These are phyloP conservation scores for Coracias cyanogaster DNA, from an alignment of 2,797 vertebrate genomes.

Conservation along the genomic window DNA sequence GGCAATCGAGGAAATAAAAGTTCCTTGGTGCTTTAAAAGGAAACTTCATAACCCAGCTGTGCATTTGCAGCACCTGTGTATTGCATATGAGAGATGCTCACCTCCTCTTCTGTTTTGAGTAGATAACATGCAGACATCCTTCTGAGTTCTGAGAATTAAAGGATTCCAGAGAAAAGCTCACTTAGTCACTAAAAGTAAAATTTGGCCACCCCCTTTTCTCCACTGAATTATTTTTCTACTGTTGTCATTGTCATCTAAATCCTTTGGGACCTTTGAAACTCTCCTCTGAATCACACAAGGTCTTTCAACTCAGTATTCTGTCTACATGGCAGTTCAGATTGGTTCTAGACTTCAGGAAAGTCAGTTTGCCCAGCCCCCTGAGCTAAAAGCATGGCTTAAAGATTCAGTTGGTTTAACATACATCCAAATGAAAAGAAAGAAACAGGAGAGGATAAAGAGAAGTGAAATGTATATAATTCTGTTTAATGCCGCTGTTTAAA, in stretches of 20 bases:
- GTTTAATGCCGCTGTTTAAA: background rate
- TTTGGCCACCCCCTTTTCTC: accelerated
- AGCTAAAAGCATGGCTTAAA: background rate
- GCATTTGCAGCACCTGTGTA: background rate
- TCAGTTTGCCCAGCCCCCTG: background rate
- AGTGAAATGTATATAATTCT: background rate
- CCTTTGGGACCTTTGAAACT: background rate
- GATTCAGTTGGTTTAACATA: background rate
- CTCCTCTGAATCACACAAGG: background rate
- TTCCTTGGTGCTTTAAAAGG: background rate
- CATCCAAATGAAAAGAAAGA: background rate
- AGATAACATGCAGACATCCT: background rate
- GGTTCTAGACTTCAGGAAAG: background rate
- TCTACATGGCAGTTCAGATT: background rate
- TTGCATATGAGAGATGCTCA: background rate
- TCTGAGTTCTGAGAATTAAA: background rate
- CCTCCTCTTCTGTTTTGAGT: background rate
- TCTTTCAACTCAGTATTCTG: background rate
- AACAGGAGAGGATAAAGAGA: background rate
- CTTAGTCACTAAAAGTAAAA: background rate
- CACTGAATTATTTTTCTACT: background rate
- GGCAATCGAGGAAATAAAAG: conserved; percentile 68
- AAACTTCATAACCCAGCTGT: background rate
- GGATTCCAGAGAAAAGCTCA: background rate
- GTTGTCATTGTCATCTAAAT: background rate